Evolutionary conservation across 2,113 vertebrate genomes (phyloP), one percentile per base, ranked within the genome.

Genomic region (Mastomys natalensis): DNA sequence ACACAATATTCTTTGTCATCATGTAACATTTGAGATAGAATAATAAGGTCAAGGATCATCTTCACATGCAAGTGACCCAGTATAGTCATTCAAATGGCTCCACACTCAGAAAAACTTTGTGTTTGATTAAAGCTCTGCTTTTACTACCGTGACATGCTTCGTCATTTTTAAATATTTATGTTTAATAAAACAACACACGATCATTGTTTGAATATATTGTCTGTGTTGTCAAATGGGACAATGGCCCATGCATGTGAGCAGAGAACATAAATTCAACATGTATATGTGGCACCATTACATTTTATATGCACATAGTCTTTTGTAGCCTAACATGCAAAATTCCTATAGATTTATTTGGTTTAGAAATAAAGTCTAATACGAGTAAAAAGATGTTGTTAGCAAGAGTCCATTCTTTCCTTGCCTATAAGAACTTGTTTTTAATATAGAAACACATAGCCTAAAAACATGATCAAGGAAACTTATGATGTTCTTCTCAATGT

Each of bases 41-140:
- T 66, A 10, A 60, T 92, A 94, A 87, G 5, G 7, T 94, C 22
- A 64, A 81, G 7, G 64, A 3, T 3, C 37, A 92, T 13, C 0
- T 92, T 93, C 60, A 82, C 62, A n/a, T 58, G 22, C 31, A 85
- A 84, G 15, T 78, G 40, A 94, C 31, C 24, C 13, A 74, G 2
- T 26, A 19, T 17, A 81, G 16, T 88, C 48, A 91, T 3, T 62
- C 24, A 88, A 48, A 48, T 21, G 66, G n/a, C 22, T 62, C 24
- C 16, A 77, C 15, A 37, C 31, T 76, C 48, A 92, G 37, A 84
- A 84, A 26, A 45, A 24, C 1, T 16, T 53, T 45, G 55, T 43
- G 12, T 37, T 80, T 89, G 12, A 97, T 70, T 92, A 95, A 58
- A 89, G 72, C 9, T 87, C 26, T 78, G 6, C 15, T 88, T 17